phyloP scores from a whole-genome alignment of 2,113 vertebrate genomes.

The Heloderma charlesbogerti region DNA sequence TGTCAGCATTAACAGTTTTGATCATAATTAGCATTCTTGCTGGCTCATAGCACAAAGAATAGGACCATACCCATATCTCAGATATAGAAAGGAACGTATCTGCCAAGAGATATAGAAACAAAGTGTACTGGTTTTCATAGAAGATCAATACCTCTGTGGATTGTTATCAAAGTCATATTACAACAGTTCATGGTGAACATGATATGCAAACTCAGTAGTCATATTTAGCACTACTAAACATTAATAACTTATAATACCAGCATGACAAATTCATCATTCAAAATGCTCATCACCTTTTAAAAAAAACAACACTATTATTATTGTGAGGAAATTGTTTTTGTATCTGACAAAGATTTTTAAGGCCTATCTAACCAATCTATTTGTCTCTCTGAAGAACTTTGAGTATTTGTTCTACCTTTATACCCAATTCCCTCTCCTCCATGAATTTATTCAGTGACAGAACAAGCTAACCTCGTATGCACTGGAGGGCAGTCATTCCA shows the following conservation, averaged over 20 bases:
- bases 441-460: not conserved
- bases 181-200: not conserved
- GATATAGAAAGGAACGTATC: not conserved
- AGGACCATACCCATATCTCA: not conserved
- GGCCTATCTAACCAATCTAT: not conserved
- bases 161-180: not conserved
- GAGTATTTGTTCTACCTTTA: not conserved
- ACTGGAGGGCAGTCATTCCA: not conserved
- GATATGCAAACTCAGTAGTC: not conserved
- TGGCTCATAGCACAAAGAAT: not conserved
- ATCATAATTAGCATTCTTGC: constrained; percentile 15
- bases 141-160: not conserved
- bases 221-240: no score
- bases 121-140: not conserved
- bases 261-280: not conserved
- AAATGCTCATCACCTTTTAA: not conserved
- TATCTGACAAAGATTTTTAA: not conserved
- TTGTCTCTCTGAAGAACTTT: not conserved
- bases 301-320: no score
- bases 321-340: not conserved
- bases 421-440: not conserved
- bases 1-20: constrained; percentile 25
- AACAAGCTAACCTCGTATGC: not conserved
- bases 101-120: not conserved
- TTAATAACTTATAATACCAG: not conserved